Evolutionary conservation across 2,113 vertebrate genomes (phyloP).

Genomic region (Dicrurus megarhynchus): DNA sequence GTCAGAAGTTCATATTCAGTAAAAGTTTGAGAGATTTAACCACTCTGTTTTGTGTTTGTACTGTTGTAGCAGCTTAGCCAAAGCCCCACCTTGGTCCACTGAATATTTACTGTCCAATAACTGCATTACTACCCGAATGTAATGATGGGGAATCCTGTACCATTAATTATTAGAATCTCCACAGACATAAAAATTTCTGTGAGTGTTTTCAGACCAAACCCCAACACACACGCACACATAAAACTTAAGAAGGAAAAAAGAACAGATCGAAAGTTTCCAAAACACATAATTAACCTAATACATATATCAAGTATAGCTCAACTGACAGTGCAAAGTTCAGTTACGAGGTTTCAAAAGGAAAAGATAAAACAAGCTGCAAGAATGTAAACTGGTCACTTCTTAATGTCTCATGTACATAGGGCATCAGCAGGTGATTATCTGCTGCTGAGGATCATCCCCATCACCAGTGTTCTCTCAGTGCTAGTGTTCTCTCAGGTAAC

Average conservation of each 20-base stretch:
- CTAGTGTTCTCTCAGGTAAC: neutral
- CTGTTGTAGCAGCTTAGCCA: neutral
- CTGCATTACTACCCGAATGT: neutral
- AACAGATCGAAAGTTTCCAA: constrained; percentile 49
- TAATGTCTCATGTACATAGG: neutral
- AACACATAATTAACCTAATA: constrained; percentile 22
- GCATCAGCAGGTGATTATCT: neutral
- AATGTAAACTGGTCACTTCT: constrained; percentile 42
- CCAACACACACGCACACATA: neutral
- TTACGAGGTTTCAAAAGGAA: constrained; percentile 47
- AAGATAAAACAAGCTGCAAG: constrained; percentile 44
- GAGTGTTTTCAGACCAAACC: constrained; percentile 25
- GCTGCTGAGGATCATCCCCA: constrained; percentile 3
- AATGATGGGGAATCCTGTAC: neutral
- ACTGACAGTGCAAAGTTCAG: constrained; percentile 48
- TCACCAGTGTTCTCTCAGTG: neutral
- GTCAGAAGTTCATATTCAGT: neutral
- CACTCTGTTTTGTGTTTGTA: neutral
- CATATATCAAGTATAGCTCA: constrained; percentile 38
- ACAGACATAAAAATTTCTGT: neutral
- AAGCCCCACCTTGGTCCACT: constrained; percentile 2
- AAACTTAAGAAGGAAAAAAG: constrained; percentile 54
- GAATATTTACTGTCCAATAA: neutral
- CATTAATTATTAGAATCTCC: neutral
- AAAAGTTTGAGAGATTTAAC: neutral